A percentile compares a stretch with the other conserved stretches of the same genome.
Conservation (phyloP, 2,797 vertebrate genomes). For the Xerus rutilus region DNA sequence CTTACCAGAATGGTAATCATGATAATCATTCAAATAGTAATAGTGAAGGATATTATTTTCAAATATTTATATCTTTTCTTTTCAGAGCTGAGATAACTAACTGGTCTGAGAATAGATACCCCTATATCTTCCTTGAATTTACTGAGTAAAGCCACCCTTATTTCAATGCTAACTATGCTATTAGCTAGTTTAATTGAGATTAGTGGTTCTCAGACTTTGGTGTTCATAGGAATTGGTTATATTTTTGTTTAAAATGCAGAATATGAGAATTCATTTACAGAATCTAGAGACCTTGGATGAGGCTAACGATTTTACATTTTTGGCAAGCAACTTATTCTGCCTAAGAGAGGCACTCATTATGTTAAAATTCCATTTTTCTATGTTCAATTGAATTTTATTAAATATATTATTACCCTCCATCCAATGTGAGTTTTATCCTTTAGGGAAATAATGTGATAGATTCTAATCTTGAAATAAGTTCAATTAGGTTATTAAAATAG, state of each 20-base stretch:
- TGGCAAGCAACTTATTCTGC: not conserved
- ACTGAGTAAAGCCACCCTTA: not conserved
- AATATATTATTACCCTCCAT: not conserved
- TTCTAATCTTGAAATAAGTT: slow-evolving; percentile 59
- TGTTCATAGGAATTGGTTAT: slow-evolving; percentile 9
- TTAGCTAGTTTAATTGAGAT: slow-evolving; percentile 46
- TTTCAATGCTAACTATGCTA: not conserved
- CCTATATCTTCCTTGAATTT: slow-evolving; percentile 37
- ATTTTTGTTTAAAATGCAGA: slow-evolving; percentile 34
- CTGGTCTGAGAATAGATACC: not conserved
- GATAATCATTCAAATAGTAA: slow-evolving; percentile 32
- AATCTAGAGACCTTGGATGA: not conserved
- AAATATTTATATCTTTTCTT: slow-evolving; percentile 56
- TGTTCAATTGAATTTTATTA: slow-evolving; percentile 62
- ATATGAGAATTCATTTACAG: not conserved
- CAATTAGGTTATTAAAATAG: slow-evolving; percentile 36
- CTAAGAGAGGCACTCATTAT: not conserved
- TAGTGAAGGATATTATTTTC: slow-evolving; percentile 53
- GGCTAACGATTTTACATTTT: not conserved
- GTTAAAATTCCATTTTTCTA: not conserved
- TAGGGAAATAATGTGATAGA: slow-evolving; percentile 17
- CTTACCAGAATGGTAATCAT: slow-evolving; percentile 26
- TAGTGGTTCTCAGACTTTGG: slow-evolving; percentile 26
- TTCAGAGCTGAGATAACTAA: slow-evolving; percentile 53
- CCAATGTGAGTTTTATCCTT: slow-evolving; percentile 47